phyloP scores from a whole-genome alignment of 2,113 vertebrate genomes.

The Callopanchax toddi region DNA sequence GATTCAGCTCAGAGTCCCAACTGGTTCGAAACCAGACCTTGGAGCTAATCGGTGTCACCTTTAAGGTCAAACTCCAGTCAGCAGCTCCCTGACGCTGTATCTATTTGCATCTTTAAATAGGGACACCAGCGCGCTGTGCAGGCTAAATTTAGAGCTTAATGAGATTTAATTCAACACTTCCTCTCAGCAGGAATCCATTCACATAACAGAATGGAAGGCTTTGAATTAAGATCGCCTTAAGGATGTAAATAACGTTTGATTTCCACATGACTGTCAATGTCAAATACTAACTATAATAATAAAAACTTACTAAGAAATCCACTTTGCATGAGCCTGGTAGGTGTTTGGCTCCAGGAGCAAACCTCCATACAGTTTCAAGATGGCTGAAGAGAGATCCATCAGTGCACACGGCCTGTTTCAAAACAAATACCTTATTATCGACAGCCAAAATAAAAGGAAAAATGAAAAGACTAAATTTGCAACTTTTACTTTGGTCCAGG shows the following conservation, averaged over 20 bases:
- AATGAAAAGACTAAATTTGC: background rate
- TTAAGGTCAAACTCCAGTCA: constrained; percentile 25
- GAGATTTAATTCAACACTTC: constrained; percentile 35
- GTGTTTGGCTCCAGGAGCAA: constrained; percentile 67
- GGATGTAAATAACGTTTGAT: too few relatives aligned
- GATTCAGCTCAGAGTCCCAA: background rate
- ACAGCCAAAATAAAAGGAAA: background rate
- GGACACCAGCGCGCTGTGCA: constrained; percentile 2
- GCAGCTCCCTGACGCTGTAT: constrained; percentile 20
- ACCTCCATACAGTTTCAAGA: constrained; percentile 83
- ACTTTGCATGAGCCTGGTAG: constrained; percentile 73
- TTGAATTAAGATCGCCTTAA: too few relatives aligned
- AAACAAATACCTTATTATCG: constrained; percentile 4
- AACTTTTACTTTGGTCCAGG: too few relatives aligned
- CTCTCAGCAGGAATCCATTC: constrained; percentile 30
- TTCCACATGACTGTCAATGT: too few relatives aligned
- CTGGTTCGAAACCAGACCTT: background rate
- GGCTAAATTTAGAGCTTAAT: constrained; percentile 59
- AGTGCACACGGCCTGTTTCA: constrained; percentile 79
- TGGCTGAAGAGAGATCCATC: constrained; percentile 82
- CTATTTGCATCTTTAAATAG: constrained; percentile 45
- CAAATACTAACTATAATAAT: too few relatives aligned
- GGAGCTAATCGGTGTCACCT: constrained; percentile 20
- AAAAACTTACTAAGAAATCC: constrained; percentile 79
- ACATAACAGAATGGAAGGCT: background rate